Evolutionary conservation across 37 sponge, comb jelly and placozoan species (phyloP), one percentile per base, ranked within the genome.

Genomic region (Ephydatia muelleri): DNA sequence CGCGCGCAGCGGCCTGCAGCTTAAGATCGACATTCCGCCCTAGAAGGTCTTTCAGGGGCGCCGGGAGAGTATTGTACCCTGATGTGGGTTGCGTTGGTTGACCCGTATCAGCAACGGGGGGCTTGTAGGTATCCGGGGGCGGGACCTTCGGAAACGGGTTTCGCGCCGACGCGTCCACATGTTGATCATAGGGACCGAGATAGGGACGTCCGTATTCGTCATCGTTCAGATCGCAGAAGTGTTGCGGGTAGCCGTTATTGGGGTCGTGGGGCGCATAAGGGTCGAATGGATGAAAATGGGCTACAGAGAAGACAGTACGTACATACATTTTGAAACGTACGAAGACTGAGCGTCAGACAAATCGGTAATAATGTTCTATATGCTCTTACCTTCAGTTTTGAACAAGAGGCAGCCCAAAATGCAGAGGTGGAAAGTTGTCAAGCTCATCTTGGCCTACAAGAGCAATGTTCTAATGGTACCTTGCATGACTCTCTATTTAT

Each of bases 161-260:
- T 14, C 57, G 57, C 16, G 57, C 57, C 16, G 57, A 57, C 57
- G 57, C 12, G 1, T 57, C 16, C 9, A 57, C 57, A 23, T 79
- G 65, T 22, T 79, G 67, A 47, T 79, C 80, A 31, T 47, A 79
- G 29, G 80, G 80, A 3, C 80, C 80, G 65, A 66, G 65, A 38
- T 79, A 79, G 2, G 80, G 80, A 14, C 80, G 64, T 19, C 80
- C 80, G n/a, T 47, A 79, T 31, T 79, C 80, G 35, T 79, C 80
- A 19, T 79, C 80, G n/a, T 79, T 79, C 30, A 79, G 65, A 21
- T 79, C 80, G 35, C 80, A 79, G 33, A 79, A 79, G 80, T 79
- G 65, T 65, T 37, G 29, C 1, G 80, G 80, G 30, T 79, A 79
- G 8, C 67, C 67, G 68, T 79, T 67, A 23, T 79, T 66, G 3